Evolutionary conservation across 2,888 invertebrate species (phyloP), one percentile per base, ranked within the genome.

Genomic region (Epirrhoe tristata): DNA sequence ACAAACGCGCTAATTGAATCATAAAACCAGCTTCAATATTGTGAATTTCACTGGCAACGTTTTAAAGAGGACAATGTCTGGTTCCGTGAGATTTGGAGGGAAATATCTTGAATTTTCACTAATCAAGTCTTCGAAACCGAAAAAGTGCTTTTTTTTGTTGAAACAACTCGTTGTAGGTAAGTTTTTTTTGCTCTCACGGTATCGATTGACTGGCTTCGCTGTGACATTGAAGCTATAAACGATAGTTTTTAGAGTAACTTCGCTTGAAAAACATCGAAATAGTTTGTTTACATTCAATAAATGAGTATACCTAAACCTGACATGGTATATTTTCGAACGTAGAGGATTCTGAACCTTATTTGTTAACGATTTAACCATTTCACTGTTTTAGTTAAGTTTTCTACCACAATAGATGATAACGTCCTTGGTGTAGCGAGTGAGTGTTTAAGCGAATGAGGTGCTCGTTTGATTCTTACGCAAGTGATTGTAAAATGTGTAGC

Each of bases 111-210:
- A 66, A 70, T 72, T 70, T 70, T 63, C 58, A 66, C 58, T 66
- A 67, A 71, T 68, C 58, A 72, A 65, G 63, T 70, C 59, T 52
- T 70, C 53, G 71, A 66, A 64, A 63, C 54, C 60, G 70, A 82
- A 84, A 86, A 85, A 86, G 77, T 76, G 80, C 14, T 79, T 86
- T 86, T 86, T n/a, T 87, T 86, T 86, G 76, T 78, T 74, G 69
- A 74, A 78, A 77, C 72, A 72, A 76, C 74, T 75, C 70, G 78
- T 74, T 74, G 69, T 82, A 84, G 85, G 84, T 86, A 81, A 66
- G 78, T 81, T 84, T 85, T 48, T 84, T 87, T 88, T 86, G 79
- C 55, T 77, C 71, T 76, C 69, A 63, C 68, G 76, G 76, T 88
- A 88, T 89, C 82, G 88, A 88, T 89, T 87, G 82, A 58, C 67